Base-by-base conservation (phyloP, 1,140 invertebrate genomes). In the Lepidurus apus region DNA sequence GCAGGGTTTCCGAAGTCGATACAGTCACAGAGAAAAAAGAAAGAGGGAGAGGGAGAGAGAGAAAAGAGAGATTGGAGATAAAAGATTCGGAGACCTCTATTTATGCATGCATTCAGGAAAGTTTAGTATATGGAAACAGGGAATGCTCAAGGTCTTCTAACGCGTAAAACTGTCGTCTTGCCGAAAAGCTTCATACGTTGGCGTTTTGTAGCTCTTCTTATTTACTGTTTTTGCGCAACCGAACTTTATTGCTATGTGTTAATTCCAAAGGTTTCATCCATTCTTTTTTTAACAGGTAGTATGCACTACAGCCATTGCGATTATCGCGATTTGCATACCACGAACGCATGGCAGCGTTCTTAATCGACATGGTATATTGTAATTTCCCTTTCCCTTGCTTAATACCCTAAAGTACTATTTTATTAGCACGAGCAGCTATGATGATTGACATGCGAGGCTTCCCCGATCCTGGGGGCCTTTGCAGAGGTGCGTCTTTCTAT, bases 371-470 rank as follows among this genome's bases (percentile, higher is more conserved):
- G 53, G 53, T 65, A 65, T 34, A 65, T 65, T 65, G 8, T n/a
- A 17, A 21, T 17, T 65, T 65, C 21, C 53, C 13, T 65, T 65
- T 17, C 13, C 13, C 53, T 13, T 65, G 17, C 10, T 11, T 65
- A 17, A 17, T 65, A 65, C 53, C 21, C 53, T 7, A 65, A 17
- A 11, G 13, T 21, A 65, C 17, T 65, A n/a, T 4, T 65, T 65
- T 65, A 21, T 7, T 65, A 65, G 53, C 53, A 21, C 53, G 53
- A 65, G 53, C 53, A 45, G 45, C 76, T 26, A 77, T 77, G 76
- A 77, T 77, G 76, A 77, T 77, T 7, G 76, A 77, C 43, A 77
- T 77, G 76, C 45, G 76, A 26, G 76, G 76, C 17, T 77, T 77
- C 65, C 76, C 76, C 6, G 76, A 77, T 8, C 45, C 76, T 11